Base-by-base conservation (phyloP, 30 jellyfish, hydroid and myxozoan genomes). In the Aurelia coerulea region DNA sequence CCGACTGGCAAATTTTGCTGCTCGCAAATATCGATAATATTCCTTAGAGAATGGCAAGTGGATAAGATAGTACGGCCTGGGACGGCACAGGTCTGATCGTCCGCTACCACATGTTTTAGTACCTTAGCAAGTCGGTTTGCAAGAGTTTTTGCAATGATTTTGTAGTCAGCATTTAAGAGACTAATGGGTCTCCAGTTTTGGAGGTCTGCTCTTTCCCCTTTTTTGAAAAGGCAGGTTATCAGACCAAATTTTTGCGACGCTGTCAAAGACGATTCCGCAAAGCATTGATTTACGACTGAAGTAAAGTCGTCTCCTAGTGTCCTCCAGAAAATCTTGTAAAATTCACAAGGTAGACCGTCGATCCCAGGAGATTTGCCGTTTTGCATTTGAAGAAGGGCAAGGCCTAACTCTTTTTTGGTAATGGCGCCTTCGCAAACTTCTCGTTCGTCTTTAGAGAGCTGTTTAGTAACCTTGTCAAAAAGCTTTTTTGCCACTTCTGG, bases 181-280 rank as follows among this genome's bases (percentile, higher is more conserved):
- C 91, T 81, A 1, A 81, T 69, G 32, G 84, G 85, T 29, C 91
- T 51, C 91, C 91, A 81, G 54, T 81, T 81, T 10, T 52, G 42
- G 18, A 68, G 72, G 58, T 69, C 75, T 32, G 49, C 59, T 42
- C 80, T 39, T 2, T 81, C 91, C 1, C 83, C 81, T 54, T 81
- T 65, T 50, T 65, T 65, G 35, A 60, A 65, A 19, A 81, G 91
- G 58, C 84, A 32, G 18, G 49, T 19, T 11, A 33, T 76, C 13
- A 58, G 29, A 2, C 68, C 18, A 18, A 58, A 18, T 18, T 58
- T 58, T 58, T 58, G 68, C 2, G 88, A 62, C 13, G 7, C 29
- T 31, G 52, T 73, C 35, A 76, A 74, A 6, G 62, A 9, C 15
- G 17, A 5, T 51, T 23, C 59, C 23, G 23, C 60, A 58, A 29